Base-by-base conservation (phyloP, 2,113 vertebrate species). In the Ursus arctos region DNA sequence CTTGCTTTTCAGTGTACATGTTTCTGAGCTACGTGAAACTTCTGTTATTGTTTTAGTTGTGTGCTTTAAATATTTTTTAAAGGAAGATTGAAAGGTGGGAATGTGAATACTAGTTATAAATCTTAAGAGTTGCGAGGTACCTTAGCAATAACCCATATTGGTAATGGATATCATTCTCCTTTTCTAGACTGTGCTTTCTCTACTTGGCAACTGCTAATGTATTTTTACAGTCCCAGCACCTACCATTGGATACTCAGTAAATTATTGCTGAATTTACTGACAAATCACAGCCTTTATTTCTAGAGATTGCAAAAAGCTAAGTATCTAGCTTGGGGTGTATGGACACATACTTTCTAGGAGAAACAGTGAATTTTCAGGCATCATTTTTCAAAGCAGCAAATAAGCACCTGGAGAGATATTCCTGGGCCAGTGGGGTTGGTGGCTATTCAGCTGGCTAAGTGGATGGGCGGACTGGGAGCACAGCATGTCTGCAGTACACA, bases 231-330 rank as follows among this genome's bases (percentile, higher is more conserved):
- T 95, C 83, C 43, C 21, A 77, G 57, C 49, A 65, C 26, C 65
- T 91, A 43, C 36, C n/a, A 59, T 51, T 65, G 77, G 36, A 31
- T 91, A 16, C 65, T 95, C 18, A 59, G 33, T 69, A 94, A 59
- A 87, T 77, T 74, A 76, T 96, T 91, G 49, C 82, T 93, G 57
- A 83, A 83, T 95, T 86, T 88, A 88, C 61, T 92, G 79, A 79
- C 74, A 83, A 69, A 86, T 22, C 18, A 53, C 28, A 40, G 63
- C 24, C 24, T n/a, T 63, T 92, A 43, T 65, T 65, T 81, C 40
- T 95, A 85, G 8, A 88, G 36, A n/a, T 88, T 91, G 36, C 59
- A 79, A 31, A 87, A 95, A 93, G 26, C 71, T 84, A 81, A 33
- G 8, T 79, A 8, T 91, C 36, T n/a, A 86, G 33, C 10, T 94